Evolutionary conservation across 2,888 invertebrate species (phyloP), one percentile per base, ranked within the genome.

Genomic region (Leucoma salicis): DNA sequence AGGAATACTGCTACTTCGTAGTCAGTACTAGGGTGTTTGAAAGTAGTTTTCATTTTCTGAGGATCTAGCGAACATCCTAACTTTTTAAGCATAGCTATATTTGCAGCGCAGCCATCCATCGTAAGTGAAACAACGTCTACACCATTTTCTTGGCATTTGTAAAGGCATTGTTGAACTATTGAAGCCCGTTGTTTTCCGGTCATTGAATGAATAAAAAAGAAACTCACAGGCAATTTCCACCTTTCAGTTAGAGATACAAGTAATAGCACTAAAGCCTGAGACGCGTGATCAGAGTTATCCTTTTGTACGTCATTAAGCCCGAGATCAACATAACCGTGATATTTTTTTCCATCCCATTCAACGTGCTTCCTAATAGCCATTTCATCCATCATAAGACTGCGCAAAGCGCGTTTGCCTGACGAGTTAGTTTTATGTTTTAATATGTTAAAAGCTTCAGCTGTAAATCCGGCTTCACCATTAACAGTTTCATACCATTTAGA

Each of bases 281-380:
- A 39, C 12, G 39, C 39, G 8, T 43, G 28, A 27, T 31, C 29
- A 7, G 7, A 35, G 1, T 12, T 10, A 18, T 13, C 5, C 10
- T 14, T 11, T 28, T 24, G n/a, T n/a, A 7, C 2, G 2, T 21
- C 2, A 7, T 21, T 40, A 31, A 16, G 6, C 16, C 43, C 48
- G 25, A 14, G 38, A 36, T 48, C 6, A 13, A 48, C 48, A 12
- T 44, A 5, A 13, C 48, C 44, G 2, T 21, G 36, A 10, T 42
- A 39, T 13, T 40, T 46, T 18, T 37, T 45, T 14, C 31, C 60
- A 40, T 66, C 62, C 64, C 63, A 71, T 3, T 13, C 8, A 14
- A 46, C 38, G 40, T 46, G 42, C 13, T 49, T 43, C 1, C 53
- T 6, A 7, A 48, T 35, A 13, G 46, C 36, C 51, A 57, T 57